These are phyloP conservation scores for Hypsibius dujardini DNA, from an alignment of 1,140 invertebrate species.

Conservation along the genomic window DNA sequence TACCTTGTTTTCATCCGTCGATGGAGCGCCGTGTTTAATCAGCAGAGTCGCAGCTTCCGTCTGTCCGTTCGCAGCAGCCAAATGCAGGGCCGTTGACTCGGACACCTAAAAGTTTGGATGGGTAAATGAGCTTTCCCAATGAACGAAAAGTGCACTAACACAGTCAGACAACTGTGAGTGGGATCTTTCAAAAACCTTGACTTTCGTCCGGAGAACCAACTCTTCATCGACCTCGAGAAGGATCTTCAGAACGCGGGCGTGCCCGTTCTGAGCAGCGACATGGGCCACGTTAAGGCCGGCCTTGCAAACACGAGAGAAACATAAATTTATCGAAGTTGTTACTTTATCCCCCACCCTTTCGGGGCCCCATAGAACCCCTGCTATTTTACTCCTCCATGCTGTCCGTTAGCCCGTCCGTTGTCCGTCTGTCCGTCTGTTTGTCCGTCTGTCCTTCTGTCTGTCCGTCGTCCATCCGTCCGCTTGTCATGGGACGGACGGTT, in stretches of 20 bases:
- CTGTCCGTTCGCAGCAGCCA: constrained; percentile 90
- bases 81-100: constrained; percentile 82
- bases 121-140: neutral
- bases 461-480: too few species aligned
- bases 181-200: neutral
- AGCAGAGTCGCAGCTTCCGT: constrained; percentile 77
- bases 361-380: too few species aligned
- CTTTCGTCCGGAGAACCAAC: neutral
- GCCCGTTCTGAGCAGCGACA: neutral
- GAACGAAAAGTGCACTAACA: neutral
- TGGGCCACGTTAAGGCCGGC: neutral
- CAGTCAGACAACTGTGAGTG: neutral
- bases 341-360: too few species aligned
- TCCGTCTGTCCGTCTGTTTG: too few species aligned
- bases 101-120: constrained; percentile 49
- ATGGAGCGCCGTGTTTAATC: constrained; percentile 77
- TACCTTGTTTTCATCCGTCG: constrained; percentile 83
- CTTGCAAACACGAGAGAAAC: neutral
- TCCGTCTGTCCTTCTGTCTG: too few species aligned
- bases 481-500: too few species aligned
- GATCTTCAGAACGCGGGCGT: neutral
- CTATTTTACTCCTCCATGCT: too few species aligned
- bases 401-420: too few species aligned
- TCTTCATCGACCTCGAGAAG: neutral
- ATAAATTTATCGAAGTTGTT: neutral